Evolutionary conservation across 2,888 invertebrate genomes (phyloP).

Genomic region (Sylvicola cinctus): DNA sequence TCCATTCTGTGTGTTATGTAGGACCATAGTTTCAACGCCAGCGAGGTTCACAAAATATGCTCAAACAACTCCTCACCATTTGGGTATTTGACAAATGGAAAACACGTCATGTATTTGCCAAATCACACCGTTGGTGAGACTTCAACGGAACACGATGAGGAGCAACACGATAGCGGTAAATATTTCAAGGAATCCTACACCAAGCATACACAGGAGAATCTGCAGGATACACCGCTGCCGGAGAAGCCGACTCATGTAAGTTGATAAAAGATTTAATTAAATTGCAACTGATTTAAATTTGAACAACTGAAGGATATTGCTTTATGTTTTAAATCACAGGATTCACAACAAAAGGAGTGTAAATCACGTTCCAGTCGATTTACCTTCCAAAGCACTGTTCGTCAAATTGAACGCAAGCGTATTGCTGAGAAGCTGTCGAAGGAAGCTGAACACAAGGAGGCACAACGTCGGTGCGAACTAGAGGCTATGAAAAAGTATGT

Average conservation of each 20-base stretch:
- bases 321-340: too few relatives aligned
- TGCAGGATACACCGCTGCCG: constrained; percentile 9
- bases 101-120: constrained; percentile 58
- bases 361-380: constrained; percentile 48
- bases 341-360: too few relatives aligned
- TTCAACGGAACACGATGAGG: neutral
- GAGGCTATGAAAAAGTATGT: constrained; percentile 60
- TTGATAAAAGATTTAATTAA: too few relatives aligned
- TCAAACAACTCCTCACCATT: neutral
- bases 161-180: too few relatives aligned
- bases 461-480: constrained; percentile 50
- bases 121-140: constrained; percentile 9
- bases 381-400: constrained; percentile 65
- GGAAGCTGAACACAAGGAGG: constrained; percentile 58
- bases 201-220: too few relatives aligned
- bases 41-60: neutral
- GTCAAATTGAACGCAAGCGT: constrained; percentile 55
- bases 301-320: too few relatives aligned
- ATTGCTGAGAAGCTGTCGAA: constrained; percentile 54
- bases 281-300: too few relatives aligned
- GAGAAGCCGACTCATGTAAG: too few relatives aligned
- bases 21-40: too few relatives aligned
- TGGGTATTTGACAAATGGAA: constrained; percentile 39
- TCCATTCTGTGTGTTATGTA: too few relatives aligned
- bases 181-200: too few relatives aligned